Base-by-base conservation (phyloP, 2,797 vertebrate species). In the Paedocypris micromegethes region DNA sequence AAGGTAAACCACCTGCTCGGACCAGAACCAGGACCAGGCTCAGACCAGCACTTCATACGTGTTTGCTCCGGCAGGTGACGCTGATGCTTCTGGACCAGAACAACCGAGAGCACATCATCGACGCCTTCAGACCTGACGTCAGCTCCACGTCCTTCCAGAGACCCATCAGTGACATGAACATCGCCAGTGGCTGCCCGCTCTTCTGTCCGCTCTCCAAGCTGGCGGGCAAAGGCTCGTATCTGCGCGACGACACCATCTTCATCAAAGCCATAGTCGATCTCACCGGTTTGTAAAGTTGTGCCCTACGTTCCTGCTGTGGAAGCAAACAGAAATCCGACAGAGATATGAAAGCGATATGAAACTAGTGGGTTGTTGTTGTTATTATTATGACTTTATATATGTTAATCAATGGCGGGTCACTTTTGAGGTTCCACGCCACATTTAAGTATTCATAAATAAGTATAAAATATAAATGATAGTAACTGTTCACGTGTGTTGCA, bases 191-290 rank as follows among this genome's bases (percentile, higher is more conserved):
- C 74, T 99, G 97, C 78, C 96, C 97, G 0, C 93, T 98, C 43
- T 99, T 99, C 88, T 99, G 96, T 68, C 96, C 95, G 0, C 86
- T 98, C 53, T 88, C 92, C 0, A 91, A 94, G 78, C 90, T 98
- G 87, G 94, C 95, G 0, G 85, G 88, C 64, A 97, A 95, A 82
- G 94, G 92, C 72, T 91, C 93, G 0, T 98, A 98, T 5, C 87
- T 98, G 55, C 88, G 92, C 2, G 95, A 98, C 0, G 96, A 99
- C 1, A 93, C 92, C 23, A 93, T 98, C 76, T 99, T 98, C 81
- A 93, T 99, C 78, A 98, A 99, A 85, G 95, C 93, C 76, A 98
- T 99, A 1, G 96, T 98, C 42, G 97, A 99, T 76, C 91, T 98
- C 59, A 93, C 95, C 0, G 95, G 96, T 72, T 92, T 99, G 70